Percentiles rank a stretch among this genome's conserved stretches.
Conservation (phyloP, 1,140 invertebrate genomes). For the Drosophila pachea region DNA sequence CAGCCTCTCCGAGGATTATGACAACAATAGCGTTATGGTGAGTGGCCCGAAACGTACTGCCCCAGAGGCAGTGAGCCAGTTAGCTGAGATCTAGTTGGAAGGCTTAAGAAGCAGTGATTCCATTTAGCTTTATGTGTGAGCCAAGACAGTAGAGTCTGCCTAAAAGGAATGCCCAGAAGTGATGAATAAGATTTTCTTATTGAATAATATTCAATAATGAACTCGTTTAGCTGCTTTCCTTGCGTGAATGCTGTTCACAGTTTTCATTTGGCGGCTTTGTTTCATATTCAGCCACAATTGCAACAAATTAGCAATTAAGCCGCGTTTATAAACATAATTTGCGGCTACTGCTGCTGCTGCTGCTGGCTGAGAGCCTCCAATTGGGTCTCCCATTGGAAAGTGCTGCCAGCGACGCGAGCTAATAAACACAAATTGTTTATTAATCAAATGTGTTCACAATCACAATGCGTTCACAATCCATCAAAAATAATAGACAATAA, state of each 20-base stretch:
- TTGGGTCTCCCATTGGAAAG: conserved; percentile 50
- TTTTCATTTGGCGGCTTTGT: conserved; percentile 33
- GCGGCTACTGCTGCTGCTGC: too few species aligned
- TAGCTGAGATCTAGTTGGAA: neutral
- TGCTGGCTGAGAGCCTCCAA: conserved; percentile 26
- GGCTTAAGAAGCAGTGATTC: too few species aligned
- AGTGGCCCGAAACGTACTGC: conserved; percentile 78
- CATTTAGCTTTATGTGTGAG: too few species aligned
- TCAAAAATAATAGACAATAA: conserved; percentile 35
- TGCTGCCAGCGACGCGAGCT: conserved; percentile 61
- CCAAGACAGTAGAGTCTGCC: too few species aligned
- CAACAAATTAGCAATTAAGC: conserved; percentile 64
- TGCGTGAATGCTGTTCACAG: conserved; percentile 12
- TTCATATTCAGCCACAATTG: conserved; percentile 48
- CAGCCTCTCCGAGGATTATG: conserved; percentile 85
- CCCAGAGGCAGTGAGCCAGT: neutral
- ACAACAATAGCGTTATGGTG: conserved; percentile 85
- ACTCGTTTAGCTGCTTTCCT: neutral
- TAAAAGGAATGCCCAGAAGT: too few species aligned
- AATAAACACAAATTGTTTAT: conserved; percentile 72
- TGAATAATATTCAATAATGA: neutral
- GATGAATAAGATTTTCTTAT: neutral
- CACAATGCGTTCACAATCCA: conserved; percentile 30
- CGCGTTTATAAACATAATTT: too few species aligned
- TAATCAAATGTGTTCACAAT: conserved; percentile 58